Evolutionary conservation across 2,888 invertebrate genomes (phyloP).

Genomic region (Lathronympha strigana): DNA sequence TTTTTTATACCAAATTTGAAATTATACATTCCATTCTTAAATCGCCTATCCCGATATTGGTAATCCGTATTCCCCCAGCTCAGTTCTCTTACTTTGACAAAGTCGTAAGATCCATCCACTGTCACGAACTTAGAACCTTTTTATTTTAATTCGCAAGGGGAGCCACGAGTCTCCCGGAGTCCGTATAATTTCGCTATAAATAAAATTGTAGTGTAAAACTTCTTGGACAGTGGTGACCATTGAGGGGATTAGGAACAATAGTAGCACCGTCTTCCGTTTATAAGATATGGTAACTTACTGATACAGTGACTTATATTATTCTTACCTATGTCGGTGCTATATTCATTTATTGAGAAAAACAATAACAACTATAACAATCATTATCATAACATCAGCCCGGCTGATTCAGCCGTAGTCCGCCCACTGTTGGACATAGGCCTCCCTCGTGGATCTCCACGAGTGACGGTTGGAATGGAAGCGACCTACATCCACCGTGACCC

Average conservation of each 20-base stretch:
- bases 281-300: not conserved
- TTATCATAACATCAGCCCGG: no score
- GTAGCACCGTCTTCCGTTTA: slow-evolving; percentile 46
- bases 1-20: slow-evolving; percentile 6
- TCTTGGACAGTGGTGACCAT: slow-evolving; percentile 62
- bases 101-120: not conserved
- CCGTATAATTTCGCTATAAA: slow-evolving; percentile 80
- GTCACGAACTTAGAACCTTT: not conserved
- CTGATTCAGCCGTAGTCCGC: no score
- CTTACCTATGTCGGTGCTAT: no score
- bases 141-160: slow-evolving; percentile 42
- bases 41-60: slow-evolving; percentile 42
- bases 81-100: not conserved
- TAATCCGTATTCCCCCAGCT: slow-evolving; percentile 42
- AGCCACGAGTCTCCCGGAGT: slow-evolving; percentile 68
- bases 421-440: no score
- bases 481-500: no score
- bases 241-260: slow-evolving; percentile 45
- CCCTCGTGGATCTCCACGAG: no score
- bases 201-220: slow-evolving; percentile 79
- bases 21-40: slow-evolving; percentile 37
- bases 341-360: no score
- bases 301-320: no score
- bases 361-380: no score
- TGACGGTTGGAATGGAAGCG: no score